These are phyloP conservation scores for Drosophila neotestacea DNA, from an alignment of 2,888 invertebrate species.

Conservation along the genomic window DNA sequence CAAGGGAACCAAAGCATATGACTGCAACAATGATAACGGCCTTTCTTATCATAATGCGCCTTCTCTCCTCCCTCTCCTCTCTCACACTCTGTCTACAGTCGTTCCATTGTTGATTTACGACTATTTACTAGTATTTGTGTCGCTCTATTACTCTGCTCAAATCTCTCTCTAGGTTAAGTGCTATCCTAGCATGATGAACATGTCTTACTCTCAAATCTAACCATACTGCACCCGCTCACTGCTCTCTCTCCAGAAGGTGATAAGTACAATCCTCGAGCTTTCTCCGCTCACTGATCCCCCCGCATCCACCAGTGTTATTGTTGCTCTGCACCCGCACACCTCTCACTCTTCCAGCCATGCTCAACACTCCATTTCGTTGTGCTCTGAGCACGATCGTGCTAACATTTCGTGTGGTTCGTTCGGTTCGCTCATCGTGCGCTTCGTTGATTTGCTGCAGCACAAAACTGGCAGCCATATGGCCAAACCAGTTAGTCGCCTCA, in stretches of 20 bases:
- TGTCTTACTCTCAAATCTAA: background rate
- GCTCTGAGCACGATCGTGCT: slow-evolving; percentile 29
- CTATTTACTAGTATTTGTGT: background rate
- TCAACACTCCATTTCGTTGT: slow-evolving; percentile 16
- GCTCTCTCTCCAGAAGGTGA: background rate
- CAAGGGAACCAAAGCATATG: slow-evolving; percentile 24
- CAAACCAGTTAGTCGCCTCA: slow-evolving; percentile 82
- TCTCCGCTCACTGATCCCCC: background rate
- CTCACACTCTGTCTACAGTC: background rate
- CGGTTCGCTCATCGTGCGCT: slow-evolving; percentile 13
- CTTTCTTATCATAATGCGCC: slow-evolving; percentile 15
- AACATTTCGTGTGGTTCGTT: slow-evolving; percentile 12
- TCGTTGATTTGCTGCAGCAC: slow-evolving; percentile 43
- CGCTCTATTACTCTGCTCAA: background rate
- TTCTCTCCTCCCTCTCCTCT: background rate
- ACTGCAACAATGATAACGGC: slow-evolving; percentile 10
- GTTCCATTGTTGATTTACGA: background rate
- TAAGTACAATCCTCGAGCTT: slow-evolving; percentile 1
- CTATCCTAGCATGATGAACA: background rate
- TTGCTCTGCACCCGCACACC: background rate
- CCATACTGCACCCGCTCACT: background rate
- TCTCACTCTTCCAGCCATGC: background rate
- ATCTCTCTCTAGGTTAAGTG: background rate
- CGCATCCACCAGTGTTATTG: background rate
- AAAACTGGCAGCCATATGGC: slow-evolving; percentile 70